A percentile compares a stretch with the other conserved stretches of the same genome.
phyloP scores from a whole-genome alignment of 2,888 invertebrate species.

The Meteorus cinctellus region DNA sequence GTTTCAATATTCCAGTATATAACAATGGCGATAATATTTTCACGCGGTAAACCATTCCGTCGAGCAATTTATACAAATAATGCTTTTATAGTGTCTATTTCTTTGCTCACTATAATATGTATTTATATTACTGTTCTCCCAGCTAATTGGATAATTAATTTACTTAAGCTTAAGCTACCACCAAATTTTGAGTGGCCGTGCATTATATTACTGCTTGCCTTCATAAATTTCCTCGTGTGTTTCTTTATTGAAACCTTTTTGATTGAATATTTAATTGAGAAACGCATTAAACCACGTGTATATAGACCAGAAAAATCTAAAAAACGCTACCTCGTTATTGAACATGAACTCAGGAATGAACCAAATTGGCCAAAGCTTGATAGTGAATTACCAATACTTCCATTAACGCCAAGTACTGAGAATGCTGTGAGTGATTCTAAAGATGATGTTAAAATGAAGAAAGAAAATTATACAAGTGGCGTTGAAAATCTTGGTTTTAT shows the following conservation, averaged over 20 bases:
- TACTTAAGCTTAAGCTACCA: slow-evolving; percentile 68
- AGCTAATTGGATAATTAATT: slow-evolving; percentile 71
- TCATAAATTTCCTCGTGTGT: slow-evolving; percentile 76
- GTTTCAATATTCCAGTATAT: slow-evolving; percentile 81
- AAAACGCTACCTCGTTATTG: slow-evolving; percentile 78
- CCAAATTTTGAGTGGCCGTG: slow-evolving; percentile 72
- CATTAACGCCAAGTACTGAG: slow-evolving; percentile 60
- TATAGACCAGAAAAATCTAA: slow-evolving; percentile 76
- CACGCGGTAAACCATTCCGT: slow-evolving; percentile 80
- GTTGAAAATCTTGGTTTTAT: slow-evolving; percentile 51
- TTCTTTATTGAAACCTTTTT: slow-evolving; percentile 77
- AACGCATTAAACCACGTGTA: slow-evolving; percentile 75
- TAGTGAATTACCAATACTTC: slow-evolving; percentile 57
- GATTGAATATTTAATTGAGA: slow-evolving; percentile 78
- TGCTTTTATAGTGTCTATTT: slow-evolving; percentile 74
- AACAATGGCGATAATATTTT: slow-evolving; percentile 78
- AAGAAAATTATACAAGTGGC: slow-evolving; percentile 35
- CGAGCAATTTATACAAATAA: slow-evolving; percentile 78
- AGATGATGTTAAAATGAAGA: slow-evolving; percentile 32
- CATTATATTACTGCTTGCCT: slow-evolving; percentile 68
- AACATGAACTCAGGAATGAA: slow-evolving; percentile 76
- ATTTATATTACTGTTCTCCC: slow-evolving; percentile 75
- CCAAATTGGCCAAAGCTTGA: slow-evolving; percentile 79
- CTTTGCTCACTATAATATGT: slow-evolving; percentile 75
- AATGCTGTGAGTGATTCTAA: slow-evolving; percentile 56